A percentile compares a stretch with the other conserved stretches of the same genome.
Evolutionary conservation across 2,888 invertebrate species (phyloP).

Genomic region (Graphium colonna): DNA sequence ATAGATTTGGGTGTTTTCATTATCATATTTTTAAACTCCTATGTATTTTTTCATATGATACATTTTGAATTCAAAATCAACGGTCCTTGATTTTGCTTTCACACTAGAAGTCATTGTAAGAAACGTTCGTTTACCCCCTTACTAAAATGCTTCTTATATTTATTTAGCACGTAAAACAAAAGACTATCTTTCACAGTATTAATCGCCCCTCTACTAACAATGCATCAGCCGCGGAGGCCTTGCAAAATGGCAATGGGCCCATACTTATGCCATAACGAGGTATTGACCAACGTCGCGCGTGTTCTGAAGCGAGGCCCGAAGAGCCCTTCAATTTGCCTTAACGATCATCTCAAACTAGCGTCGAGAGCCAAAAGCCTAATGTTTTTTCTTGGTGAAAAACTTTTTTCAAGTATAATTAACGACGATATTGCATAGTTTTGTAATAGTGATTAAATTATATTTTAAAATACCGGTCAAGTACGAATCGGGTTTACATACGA

Average conservation of each 20-base stretch:
- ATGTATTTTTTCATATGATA: no score
- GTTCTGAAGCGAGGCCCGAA: conserved; percentile 9
- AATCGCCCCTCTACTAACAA: not conserved
- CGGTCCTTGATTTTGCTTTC: not conserved
- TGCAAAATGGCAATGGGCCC: conserved; percentile 3
- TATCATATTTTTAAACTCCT: no score
- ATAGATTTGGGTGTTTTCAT: no score
- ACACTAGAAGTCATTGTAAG: no score
- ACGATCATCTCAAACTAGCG: conserved; percentile 13
- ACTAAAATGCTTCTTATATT: no score
- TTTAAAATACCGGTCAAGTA: no score
- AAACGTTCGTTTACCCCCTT: no score
- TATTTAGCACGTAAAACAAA: no score
- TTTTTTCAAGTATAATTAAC: no score
- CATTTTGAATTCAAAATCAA: not conserved
- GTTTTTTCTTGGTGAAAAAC: not conserved
- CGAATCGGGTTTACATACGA: no score
- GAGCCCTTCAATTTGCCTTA: conserved; percentile 15
- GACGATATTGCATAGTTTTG: no score
- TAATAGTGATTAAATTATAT: no score
- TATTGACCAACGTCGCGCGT: conserved; percentile 11
- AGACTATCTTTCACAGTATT: not conserved
- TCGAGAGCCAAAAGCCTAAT: not conserved
- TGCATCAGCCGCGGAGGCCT: not conserved
- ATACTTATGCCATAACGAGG: conserved; percentile 10